These are phyloP conservation scores for Akabosia matsudoensis DNA, from an alignment of 1,140 invertebrate species.

Conservation along the genomic window DNA sequence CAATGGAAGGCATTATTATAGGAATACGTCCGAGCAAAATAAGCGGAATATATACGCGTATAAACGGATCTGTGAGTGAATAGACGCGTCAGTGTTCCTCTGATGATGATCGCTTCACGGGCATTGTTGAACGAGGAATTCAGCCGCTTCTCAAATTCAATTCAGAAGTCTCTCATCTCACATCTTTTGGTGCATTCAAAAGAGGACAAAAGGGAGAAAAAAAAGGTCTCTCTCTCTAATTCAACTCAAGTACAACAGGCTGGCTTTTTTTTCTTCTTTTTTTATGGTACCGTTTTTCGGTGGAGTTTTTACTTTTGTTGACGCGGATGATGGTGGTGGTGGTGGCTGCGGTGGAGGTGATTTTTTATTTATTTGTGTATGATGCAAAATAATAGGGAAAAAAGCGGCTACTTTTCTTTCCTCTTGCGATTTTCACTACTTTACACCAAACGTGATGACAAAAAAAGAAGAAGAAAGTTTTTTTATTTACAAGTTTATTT, in stretches of 20 bases:
- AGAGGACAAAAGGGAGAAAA: background rate
- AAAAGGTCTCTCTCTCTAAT: constrained; percentile 22
- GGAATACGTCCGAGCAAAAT: background rate
- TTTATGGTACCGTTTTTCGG: background rate
- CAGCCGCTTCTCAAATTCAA: constrained; percentile 8
- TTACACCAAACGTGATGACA: background rate
- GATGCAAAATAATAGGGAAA: no score
- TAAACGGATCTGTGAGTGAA: background rate
- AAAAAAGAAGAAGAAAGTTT: no score
- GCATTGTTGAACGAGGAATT: background rate
- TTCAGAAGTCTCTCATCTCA: no score
- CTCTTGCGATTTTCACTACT: constrained; percentile 3
- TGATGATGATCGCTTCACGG: constrained; percentile 13
- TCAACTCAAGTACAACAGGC: constrained; percentile 22
- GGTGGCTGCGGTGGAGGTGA: no score
- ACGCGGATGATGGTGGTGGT: no score
- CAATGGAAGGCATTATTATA: background rate
- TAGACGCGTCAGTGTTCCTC: background rate
- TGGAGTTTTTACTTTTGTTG: no score
- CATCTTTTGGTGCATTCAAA: constrained; percentile 16
- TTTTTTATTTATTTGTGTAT: no score
- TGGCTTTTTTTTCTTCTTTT: background rate
- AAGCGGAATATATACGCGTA: background rate
- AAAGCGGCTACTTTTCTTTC: background rate
- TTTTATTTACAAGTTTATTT: no score